phyloP scores from a whole-genome alignment of 2,113 vertebrate genomes.

The Nyctereutes procyonoides region DNA sequence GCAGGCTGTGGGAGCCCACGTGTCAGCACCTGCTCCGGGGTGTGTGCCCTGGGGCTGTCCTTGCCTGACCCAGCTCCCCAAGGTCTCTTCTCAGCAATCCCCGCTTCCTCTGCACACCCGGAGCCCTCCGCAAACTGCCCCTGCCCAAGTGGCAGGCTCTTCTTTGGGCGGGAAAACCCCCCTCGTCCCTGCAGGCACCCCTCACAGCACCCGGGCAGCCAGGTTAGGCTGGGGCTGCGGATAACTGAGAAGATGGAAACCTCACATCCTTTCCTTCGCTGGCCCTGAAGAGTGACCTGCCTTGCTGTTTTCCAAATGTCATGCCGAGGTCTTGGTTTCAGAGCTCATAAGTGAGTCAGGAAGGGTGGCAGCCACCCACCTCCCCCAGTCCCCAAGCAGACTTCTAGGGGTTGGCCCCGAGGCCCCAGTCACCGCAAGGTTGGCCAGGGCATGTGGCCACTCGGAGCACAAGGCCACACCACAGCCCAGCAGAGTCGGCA shows the following conservation, averaged over 20 bases:
- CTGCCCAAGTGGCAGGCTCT: fast-evolving
- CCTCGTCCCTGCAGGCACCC: fast-evolving
- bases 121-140: not conserved
- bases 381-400: not conserved
- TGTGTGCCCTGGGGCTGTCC: fast-evolving
- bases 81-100: not conserved
- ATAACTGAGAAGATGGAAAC: fast-evolving
- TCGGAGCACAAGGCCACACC: too few relatives aligned
- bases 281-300: not conserved
- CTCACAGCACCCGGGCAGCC: not conserved
- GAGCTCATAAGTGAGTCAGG: not conserved
- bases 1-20: conserved; percentile 78
- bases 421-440: not conserved
- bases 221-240: fast-evolving
- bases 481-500: not conserved
- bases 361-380: not conserved
- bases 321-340: not conserved
- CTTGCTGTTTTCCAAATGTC: not conserved
- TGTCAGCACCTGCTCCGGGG: not conserved
- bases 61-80: not conserved
- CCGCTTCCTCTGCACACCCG: too few relatives aligned
- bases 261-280: fast-evolving
- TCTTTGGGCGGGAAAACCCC: not conserved
- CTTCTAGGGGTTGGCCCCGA: not conserved
- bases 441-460: not conserved